Base-by-base conservation (phyloP, 1,140 invertebrate genomes). In the Belonocnema kinseyi region DNA sequence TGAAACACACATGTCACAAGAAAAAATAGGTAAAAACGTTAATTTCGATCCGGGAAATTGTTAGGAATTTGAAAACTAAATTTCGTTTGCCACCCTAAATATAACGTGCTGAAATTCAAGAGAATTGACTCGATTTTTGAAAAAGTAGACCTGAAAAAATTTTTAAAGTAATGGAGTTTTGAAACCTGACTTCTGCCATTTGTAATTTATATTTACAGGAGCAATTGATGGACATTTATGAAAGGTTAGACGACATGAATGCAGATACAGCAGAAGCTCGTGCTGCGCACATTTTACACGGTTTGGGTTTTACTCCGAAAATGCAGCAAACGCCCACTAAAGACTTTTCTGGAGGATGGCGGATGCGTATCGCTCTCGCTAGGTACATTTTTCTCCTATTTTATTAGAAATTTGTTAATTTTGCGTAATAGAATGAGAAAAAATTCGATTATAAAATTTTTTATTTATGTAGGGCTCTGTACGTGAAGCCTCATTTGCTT, bases 311-410 rank as follows among this genome's bases (percentile, higher is more conserved):
- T 88, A 96, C 95, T 50, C 95, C 95, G 85, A 95, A 96, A 74
- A 99, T 99, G 99, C 98, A 99, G 90, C 90, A 94, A 52, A 96
- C 93, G 93, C 95, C 93, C 92, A 97, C 97, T 77, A 98, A 97
- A 93, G 98, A 99, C 88, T 99, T 99, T 88, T 98, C 97, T 74
- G 98, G 96, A 93, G 99, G 99, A 88, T 99, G 99, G 99, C 93
- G 99, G 75, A 99, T 99, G 99, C 93, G 99, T 85, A 99, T 99
- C 85, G 97, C 98, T n/a, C 92, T 99, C 40, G 99, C 99, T n/a
- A 93, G 89, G 89, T 90, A 86, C 54, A 17, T 17, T 74, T 40
- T n/a, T 17, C 16, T 71, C 66, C 66, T 13, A 52, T 70, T 50
- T 1, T 71, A 33, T 77, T 14, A 17, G 71, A 50, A 33, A 33